Base-by-base conservation (phyloP, 2,113 vertebrate genomes). In the Colossoma macropomum region DNA sequence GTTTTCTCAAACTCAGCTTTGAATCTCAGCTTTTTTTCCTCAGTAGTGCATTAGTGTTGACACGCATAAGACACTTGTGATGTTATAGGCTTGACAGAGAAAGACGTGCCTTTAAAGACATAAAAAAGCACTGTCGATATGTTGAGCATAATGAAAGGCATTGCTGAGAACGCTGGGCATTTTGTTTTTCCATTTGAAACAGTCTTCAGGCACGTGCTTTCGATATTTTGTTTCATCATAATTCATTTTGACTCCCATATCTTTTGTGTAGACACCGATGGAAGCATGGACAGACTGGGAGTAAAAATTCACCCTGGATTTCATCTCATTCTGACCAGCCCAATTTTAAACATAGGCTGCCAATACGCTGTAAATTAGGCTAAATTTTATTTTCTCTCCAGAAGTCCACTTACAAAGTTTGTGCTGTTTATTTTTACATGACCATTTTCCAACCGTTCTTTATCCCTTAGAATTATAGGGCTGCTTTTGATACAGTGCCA, bases 31-130 rank as follows among this genome's bases (percentile, higher is more conserved):
- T 41, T 78, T 69, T 65, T 68, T 68, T 23, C 65, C 27, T 16
- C 75, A 45, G 75, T 65, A 63, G 60, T 16, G 62, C 76, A 52
- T 52, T 68, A 62, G 41, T 78, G 60, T 38, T 65, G 76, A 45
- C 48, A 50, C 19, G 28, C 16, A 66, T 68, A 65, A 52, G 76
- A 78, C 27, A 27, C 41, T 13, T 78, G 62, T 68, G 25, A 68
- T 78, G 76, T 48, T 63, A 48, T 30, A 50, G 76, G 38, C 17
- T 23, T 12, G 25, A 23, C 34, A 60, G 25, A 78, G 30, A 30
- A 30, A 78, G 62, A 78, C 41, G 32, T 13, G 38, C 50, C 62
- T 68, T 78, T n/a, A 78, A 52, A 78, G 27, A 48, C 17, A 23
- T 13, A 38, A 38, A 38, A 38, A 38, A 7, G 9, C 41, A 45